These are phyloP conservation scores for Chamaea fasciata DNA, from an alignment of 2,113 vertebrate species.

Conservation along the genomic window DNA sequence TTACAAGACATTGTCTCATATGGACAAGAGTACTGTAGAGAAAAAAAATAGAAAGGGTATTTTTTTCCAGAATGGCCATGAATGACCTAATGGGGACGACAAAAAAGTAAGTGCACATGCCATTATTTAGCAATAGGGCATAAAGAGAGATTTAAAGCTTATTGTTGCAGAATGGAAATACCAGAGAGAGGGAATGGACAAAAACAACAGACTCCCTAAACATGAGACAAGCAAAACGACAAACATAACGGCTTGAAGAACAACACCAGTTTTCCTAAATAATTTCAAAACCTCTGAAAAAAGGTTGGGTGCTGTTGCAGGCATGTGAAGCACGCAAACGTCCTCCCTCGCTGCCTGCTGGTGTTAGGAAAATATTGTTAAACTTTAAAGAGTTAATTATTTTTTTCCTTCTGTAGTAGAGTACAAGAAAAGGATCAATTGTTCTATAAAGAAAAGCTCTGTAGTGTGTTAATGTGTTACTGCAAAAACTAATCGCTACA, in stretches of 20 bases:
- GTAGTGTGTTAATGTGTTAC: constrained; percentile 83
- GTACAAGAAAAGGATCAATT: constrained; percentile 78
- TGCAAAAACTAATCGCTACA: constrained; percentile 85
- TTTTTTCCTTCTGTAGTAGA: constrained; percentile 63
- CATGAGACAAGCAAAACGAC: constrained; percentile 75
- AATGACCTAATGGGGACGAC: constrained; percentile 91
- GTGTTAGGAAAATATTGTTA: constrained; percentile 63
- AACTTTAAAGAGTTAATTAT: constrained; percentile 81
- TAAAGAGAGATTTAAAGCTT: constrained; percentile 89
- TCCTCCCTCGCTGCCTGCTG: constrained; percentile 6
- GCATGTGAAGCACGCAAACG: constrained; percentile 25
- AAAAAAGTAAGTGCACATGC: constrained; percentile 89
- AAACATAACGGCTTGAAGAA: constrained; percentile 65
- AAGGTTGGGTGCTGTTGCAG: neutral
- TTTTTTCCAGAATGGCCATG: constrained; percentile 87
- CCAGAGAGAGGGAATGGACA: constrained; percentile 78
- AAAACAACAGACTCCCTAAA: constrained; percentile 78
- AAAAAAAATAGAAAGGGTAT: constrained; percentile 75
- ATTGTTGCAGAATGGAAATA: constrained; percentile 83
- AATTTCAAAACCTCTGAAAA: constrained; percentile 29
- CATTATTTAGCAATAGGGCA: constrained; percentile 83
- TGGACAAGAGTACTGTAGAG: constrained; percentile 85
- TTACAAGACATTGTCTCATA: constrained; percentile 98
- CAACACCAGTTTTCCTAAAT: constrained; percentile 32
- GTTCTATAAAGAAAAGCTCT: constrained; percentile 81